These are phyloP conservation scores for Garra rufa DNA, from an alignment of 2,113 vertebrate genomes.

Conservation along the genomic window DNA sequence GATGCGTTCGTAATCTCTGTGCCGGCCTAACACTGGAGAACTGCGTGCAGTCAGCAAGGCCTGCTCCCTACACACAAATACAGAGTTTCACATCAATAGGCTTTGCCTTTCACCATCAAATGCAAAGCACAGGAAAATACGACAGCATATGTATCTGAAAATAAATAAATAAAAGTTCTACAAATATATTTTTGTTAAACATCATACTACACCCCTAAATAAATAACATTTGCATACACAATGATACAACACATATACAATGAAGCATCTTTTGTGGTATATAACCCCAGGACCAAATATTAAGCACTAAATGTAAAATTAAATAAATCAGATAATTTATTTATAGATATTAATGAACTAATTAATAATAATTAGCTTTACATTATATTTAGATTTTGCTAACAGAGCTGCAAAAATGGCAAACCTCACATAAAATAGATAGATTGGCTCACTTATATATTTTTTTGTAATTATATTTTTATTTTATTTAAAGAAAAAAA, in stretches of 20 bases:
- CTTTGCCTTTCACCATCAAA: constrained; percentile 15
- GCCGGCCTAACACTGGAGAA: constrained; percentile 81
- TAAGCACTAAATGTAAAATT: not conserved
- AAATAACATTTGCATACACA: too few relatives aligned
- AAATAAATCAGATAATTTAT: not conserved
- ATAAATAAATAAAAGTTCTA: not conserved
- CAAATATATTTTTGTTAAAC: too few relatives aligned
- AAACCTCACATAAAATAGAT: not conserved
- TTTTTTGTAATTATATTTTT: too few relatives aligned
- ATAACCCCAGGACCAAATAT: too few relatives aligned
- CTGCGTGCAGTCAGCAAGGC: constrained; percentile 85
- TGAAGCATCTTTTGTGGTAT: too few relatives aligned
- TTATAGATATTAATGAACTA: too few relatives aligned
- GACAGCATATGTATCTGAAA: not conserved
- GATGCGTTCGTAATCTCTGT: constrained; percentile 83
- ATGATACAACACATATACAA: too few relatives aligned
- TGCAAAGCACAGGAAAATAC: not conserved
- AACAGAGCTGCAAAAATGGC: not conserved
- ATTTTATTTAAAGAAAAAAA: not conserved
- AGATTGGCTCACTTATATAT: too few relatives aligned
- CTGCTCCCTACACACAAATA: constrained; percentile 81
- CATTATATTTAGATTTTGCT: not conserved
- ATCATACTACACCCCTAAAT: too few relatives aligned
- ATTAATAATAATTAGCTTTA: not conserved
- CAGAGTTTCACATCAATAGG: not conserved